These are phyloP conservation scores for Protomyctophum bolini DNA, from an alignment of 2,113 vertebrate species.

Conservation along the genomic window DNA sequence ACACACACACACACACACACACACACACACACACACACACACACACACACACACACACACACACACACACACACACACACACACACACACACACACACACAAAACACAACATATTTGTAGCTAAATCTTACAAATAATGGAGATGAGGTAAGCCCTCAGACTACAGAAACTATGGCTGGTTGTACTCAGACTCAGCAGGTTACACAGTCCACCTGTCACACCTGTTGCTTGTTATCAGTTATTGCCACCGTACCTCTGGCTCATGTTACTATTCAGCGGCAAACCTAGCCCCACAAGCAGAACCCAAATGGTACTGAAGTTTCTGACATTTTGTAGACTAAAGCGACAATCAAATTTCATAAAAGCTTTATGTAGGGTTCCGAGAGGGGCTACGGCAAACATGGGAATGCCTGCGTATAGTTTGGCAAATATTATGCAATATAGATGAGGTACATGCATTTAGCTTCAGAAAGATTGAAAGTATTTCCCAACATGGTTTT, in stretches of 20 bases:
- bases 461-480: not conserved
- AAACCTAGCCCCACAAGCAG: too few relatives aligned
- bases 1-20: too few relatives aligned
- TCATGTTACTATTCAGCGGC: constrained; percentile 41
- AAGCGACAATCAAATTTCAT: too few relatives aligned
- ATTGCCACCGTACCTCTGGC: not conserved
- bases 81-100: too few relatives aligned
- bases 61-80: too few relatives aligned
- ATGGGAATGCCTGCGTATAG: not conserved
- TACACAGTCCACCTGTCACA: constrained; percentile 47
- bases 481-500: not conserved
- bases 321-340: too few relatives aligned
- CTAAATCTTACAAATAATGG: not conserved
- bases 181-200: not conserved
- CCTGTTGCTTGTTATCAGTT: constrained; percentile 48
- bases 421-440: not conserved
- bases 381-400: too few relatives aligned
- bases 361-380: too few relatives aligned
- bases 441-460: too few relatives aligned
- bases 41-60: too few relatives aligned
- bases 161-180: constrained; percentile 20
- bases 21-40: too few relatives aligned
- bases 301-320: too few relatives aligned
- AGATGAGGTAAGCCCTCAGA: not conserved
- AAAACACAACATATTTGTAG: not conserved